phyloP scores from a whole-genome alignment of 2,113 vertebrate species.

The Parus major region DNA sequence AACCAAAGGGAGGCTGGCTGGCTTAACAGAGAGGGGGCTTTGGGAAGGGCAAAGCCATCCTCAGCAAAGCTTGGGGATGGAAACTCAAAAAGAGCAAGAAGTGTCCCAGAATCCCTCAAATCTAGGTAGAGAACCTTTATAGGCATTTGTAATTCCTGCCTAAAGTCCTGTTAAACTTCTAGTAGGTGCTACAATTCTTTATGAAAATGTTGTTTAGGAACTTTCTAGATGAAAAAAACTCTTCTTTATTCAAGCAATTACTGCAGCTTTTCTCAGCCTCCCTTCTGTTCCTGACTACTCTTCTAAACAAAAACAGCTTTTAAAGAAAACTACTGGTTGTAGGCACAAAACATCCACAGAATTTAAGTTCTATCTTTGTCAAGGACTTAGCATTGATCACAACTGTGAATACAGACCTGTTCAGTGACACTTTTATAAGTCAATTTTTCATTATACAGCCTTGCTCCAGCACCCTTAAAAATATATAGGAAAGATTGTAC shows the following conservation, averaged over 20 bases:
- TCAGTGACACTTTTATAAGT: background rate
- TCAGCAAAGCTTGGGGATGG: background rate
- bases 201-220: background rate
- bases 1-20: constrained; percentile 1
- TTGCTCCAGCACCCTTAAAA: background rate
- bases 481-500: background rate
- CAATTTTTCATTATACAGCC: background rate
- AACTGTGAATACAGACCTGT: background rate
- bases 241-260: background rate
- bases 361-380: background rate
- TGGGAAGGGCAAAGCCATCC: background rate
- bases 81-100: background rate
- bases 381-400: background rate
- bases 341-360: background rate
- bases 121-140: background rate
- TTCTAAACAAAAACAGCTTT: background rate
- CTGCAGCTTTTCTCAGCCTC: background rate
- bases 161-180: background rate
- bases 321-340: background rate
- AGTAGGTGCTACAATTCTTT: background rate
- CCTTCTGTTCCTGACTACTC: background rate
- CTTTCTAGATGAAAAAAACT: background rate
- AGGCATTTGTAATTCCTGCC: background rate
- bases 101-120: background rate
- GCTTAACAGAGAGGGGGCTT: background rate